These are phyloP conservation scores for Timema cristinae DNA, from an alignment of 2,888 invertebrate genomes.

Conservation along the genomic window DNA sequence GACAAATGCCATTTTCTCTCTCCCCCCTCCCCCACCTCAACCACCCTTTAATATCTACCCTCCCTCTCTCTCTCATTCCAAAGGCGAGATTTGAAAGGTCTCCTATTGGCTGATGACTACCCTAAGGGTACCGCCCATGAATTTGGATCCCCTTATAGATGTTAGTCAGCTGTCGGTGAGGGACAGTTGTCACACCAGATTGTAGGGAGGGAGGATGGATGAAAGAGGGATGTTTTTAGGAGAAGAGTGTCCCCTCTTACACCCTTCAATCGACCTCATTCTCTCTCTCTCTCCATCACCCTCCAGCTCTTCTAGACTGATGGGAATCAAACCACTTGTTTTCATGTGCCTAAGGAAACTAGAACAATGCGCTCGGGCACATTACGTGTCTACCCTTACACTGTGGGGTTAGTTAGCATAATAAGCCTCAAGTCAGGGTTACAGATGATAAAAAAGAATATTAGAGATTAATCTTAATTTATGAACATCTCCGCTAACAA, in stretches of 20 bases:
- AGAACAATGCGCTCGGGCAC: too few species aligned
- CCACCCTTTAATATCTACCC: neutral
- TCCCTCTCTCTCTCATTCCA: neutral
- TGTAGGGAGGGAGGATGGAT: too few species aligned
- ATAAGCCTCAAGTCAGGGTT: too few species aligned
- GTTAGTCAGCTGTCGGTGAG: conserved; percentile 11
- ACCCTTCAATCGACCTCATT: neutral
- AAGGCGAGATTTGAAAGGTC: conserved; percentile 6
- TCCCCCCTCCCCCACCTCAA: neutral
- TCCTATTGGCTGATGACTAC: conserved; percentile 17
- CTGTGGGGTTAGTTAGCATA: too few species aligned
- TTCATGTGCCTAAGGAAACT: neutral
- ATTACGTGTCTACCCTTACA: too few species aligned
- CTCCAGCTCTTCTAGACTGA: neutral
- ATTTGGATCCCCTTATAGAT: neutral
- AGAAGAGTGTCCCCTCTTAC: too few species aligned
- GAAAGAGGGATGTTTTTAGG: too few species aligned
- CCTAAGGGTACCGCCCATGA: conserved; percentile 19
- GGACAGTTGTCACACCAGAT: conserved; percentile 11
- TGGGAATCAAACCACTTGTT: conserved; percentile 31
- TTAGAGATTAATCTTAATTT: too few species aligned
- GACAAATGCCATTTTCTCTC: too few species aligned
- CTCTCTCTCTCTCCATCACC: neutral
- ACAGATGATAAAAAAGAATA: too few species aligned
- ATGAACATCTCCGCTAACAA: too few species aligned